Base-by-base conservation (phyloP, 2,797 vertebrate genomes). In the Mycteria americana region DNA sequence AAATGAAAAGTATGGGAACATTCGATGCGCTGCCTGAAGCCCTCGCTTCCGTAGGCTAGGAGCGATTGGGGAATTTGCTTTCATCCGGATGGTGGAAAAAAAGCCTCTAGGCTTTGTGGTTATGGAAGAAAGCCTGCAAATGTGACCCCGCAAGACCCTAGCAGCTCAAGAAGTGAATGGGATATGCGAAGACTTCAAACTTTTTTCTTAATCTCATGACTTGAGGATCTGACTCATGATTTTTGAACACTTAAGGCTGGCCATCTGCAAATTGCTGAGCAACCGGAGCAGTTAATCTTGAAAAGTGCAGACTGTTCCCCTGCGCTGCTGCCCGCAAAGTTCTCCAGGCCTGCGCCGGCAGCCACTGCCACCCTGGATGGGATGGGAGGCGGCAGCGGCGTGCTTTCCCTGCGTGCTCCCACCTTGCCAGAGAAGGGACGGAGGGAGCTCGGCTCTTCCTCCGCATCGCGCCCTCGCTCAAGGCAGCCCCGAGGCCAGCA, bases 11-110 rank as follows among this genome's bases (percentile, higher is more conserved):
- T 0, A 1, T 14, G 73, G 46, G 50, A 70, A 70, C n/a, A 63
- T 56, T 8, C 2, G 63, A 72, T 60, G 48, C 30, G 48, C 35
- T 83, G 64, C 56, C 57, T 85, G 46, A 54, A 93, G 73, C 76
- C 16, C 51, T 69, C 0, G 0, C 23, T 75, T 88, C 51, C 0
- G 0, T 17, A 60, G 56, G 33, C n/a, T 74, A 37, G 25, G 46
- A 76, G 19, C 0, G 13, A 75, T 18, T 17, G 67, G 77, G 54
- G 54, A 84, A 84, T 57, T 88, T 25, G 45, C 67, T 68, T 92
- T 95, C 70, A 67, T 72, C 45, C 80, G 59, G 46, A 72, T 65
- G 62, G 35, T 1, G 6, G 25, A 5, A 13, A 73, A 51, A 87
- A 72, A 48, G 9, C 33, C 67, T 91, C 39, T 6, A 33, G 51